A percentile compares a stretch with the other conserved stretches of the same genome.
Conservation (phyloP, 2,113 vertebrate genomes). For the Zosterops japonicus region DNA sequence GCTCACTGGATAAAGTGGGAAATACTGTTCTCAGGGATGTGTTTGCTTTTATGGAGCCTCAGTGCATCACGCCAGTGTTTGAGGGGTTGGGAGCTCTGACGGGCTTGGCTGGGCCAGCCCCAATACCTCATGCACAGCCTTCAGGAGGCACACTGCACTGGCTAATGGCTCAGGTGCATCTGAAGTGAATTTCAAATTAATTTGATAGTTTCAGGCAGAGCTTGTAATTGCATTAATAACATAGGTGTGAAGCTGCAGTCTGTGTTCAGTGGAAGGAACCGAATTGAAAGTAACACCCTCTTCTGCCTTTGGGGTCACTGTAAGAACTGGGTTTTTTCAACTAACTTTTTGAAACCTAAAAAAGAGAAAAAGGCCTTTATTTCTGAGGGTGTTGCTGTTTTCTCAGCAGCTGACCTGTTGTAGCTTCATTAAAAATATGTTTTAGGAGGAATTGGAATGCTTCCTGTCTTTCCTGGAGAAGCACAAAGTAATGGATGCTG, state of each 20-base stretch:
- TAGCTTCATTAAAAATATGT: not conserved
- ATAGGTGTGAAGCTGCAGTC: not conserved
- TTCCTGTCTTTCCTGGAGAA: slow-evolving; percentile 22
- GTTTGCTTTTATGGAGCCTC: not conserved
- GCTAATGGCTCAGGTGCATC: not conserved
- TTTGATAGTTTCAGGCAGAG: not conserved
- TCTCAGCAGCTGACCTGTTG: not conserved
- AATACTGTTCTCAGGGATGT: not conserved
- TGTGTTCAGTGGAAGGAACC: not conserved
- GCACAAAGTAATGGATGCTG: not conserved
- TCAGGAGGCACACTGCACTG: not conserved
- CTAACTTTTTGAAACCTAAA: not conserved
- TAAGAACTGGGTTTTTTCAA: not conserved
- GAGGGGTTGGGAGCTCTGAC: not conserved
- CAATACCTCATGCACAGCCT: not conserved
- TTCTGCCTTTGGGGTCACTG: not conserved
- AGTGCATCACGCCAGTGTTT: accelerated
- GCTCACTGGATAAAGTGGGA: not conserved
- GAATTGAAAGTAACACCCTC: not conserved
- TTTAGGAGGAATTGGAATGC: not conserved
- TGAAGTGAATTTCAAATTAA: slow-evolving; percentile 19
- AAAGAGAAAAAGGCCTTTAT: not conserved
- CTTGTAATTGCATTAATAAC: not conserved
- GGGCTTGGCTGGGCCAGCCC: not conserved
- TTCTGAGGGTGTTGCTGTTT: not conserved